These are phyloP conservation scores for Cyclargus thomasi DNA, from an alignment of 1,140 invertebrate species.

Conservation along the genomic window DNA sequence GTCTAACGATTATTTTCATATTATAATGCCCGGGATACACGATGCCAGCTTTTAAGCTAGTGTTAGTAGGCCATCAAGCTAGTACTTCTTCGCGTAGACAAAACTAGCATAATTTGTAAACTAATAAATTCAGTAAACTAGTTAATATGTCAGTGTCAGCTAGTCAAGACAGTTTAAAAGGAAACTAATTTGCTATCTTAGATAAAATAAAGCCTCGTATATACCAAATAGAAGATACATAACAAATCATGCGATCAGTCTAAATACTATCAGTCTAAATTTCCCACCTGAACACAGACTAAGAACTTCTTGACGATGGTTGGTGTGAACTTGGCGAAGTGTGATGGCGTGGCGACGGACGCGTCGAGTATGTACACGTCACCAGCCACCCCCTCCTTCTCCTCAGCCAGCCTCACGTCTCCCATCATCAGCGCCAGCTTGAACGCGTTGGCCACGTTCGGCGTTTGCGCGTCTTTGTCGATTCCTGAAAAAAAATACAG, in stretches of 20 bases:
- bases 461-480: constrained; percentile 66
- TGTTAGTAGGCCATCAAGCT: too few species aligned
- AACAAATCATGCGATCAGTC: neutral
- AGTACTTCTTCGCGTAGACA: too few species aligned
- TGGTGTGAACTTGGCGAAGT: constrained; percentile 89
- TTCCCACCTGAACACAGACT: constrained; percentile 82
- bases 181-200: too few species aligned
- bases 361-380: constrained; percentile 89
- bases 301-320: constrained; percentile 87
- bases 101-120: too few species aligned
- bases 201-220: too few species aligned
- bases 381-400: constrained; percentile 85
- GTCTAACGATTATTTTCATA: too few species aligned
- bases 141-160: too few species aligned
- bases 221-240: too few species aligned
- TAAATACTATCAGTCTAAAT: neutral
- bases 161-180: too few species aligned
- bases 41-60: too few species aligned
- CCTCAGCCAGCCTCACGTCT: constrained; percentile 84
- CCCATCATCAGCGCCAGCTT: constrained; percentile 89
- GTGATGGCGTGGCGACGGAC: constrained; percentile 81
- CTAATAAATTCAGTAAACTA: too few species aligned
- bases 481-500: constrained; percentile 53
- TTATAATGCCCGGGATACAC: too few species aligned
- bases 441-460: constrained; percentile 80